Evolutionary conservation across 2,797 vertebrate species (phyloP), one percentile per base, ranked within the genome.

Genomic region (Thaleichthys pacificus): DNA sequence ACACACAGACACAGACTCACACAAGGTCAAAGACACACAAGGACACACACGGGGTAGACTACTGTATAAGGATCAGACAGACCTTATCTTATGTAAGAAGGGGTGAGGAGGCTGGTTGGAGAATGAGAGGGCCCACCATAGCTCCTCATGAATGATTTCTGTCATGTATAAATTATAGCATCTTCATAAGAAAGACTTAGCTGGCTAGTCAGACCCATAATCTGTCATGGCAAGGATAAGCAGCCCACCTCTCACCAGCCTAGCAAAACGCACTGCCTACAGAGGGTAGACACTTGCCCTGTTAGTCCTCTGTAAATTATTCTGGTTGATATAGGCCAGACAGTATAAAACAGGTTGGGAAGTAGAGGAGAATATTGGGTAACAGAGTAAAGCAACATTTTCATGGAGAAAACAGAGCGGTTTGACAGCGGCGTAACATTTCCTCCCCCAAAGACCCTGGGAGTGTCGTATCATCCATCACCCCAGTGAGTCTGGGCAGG

Each of bases 91-190:
- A 68, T 28, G 8, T 63, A 32, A 74, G 54, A 14, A 35, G 11
- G 49, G 47, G 64, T 1, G 21, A 32, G 19, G 35, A 54, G 56
- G n/a, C 35, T 69, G n/a, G 30, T 28, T 56, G 32, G 57, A 66
- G 19, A 4, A 26, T n/a, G 2, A 69, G 49, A 57, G 30, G 22
- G 15, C 3, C 17, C 28, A 32, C 5, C n/a, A 26, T 38, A 65
- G 54, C 38, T 61, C 63, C 66, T 56, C 0, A 7, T 73, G 61
- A 14, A 22, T 32, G 54, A 47, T 66, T 71, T 67, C 61, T 71
- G 68, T 70, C 21, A 79, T 76, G 68, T 77, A 74, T 76, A 77
- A 84, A 82, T 60, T 3, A 84, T 63, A 71, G 75, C 58, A 56
- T 62, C 30, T 71, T 65, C 42, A 78, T 42, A 70, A n/a, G 70